Percentiles rank a stretch among this genome's conserved stretches.
Conservation (phyloP, 2,888 invertebrate genomes). For the Neuroscelio doddi region DNA sequence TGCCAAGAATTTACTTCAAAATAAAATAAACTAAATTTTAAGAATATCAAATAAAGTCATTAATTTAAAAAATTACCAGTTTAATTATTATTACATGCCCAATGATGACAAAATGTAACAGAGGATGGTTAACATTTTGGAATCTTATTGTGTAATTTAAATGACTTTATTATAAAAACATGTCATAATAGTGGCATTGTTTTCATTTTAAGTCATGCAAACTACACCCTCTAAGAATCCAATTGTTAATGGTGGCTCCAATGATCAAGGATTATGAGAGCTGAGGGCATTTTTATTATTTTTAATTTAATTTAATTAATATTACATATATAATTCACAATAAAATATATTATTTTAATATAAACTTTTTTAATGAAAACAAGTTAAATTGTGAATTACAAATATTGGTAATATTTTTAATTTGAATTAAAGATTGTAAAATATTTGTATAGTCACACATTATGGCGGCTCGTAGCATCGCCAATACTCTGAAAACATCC, state of each 20-base stretch:
- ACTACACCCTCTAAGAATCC: slow-evolving; percentile 26
- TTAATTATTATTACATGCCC: too few relatives aligned
- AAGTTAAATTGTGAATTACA: background rate
- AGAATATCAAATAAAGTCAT: too few relatives aligned
- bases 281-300: slow-evolving; percentile 62
- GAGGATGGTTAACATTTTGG: slow-evolving; percentile 57
- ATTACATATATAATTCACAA: too few relatives aligned
- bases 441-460: slow-evolving; percentile 99
- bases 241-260: slow-evolving; percentile 57
- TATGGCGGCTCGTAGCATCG: slow-evolving; percentile 94
- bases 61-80: too few relatives aligned
- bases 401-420: slow-evolving; percentile 25
- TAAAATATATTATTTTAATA: too few relatives aligned
- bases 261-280: slow-evolving; percentile 70
- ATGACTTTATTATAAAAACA: slow-evolving; percentile 1
- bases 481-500: slow-evolving; percentile 91
- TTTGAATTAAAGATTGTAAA: too few relatives aligned
- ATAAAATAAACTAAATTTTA: too few relatives aligned
- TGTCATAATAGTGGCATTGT: background rate
- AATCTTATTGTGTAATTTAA: slow-evolving; percentile 9
- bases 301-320: too few relatives aligned
- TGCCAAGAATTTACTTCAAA: too few relatives aligned
- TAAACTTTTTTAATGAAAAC: slow-evolving; percentile 3
- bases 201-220: slow-evolving; percentile 17
- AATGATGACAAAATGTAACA: slow-evolving; percentile 64